Base-by-base conservation (phyloP, 2,797 vertebrate species). In the Allobates femoralis region DNA sequence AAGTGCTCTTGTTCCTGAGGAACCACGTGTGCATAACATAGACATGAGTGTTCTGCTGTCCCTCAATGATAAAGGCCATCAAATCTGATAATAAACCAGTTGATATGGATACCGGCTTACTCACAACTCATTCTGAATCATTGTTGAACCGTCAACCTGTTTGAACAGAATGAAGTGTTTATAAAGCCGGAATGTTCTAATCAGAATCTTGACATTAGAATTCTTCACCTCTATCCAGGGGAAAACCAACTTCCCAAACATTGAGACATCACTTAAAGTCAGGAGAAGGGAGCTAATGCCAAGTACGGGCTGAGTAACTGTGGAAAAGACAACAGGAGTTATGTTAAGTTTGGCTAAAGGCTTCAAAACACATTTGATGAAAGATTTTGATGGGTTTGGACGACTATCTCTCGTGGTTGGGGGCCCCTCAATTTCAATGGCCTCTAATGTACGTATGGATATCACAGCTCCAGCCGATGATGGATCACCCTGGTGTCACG, bases 11-110 rank as follows among this genome's bases (percentile, higher is more conserved):
- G 37, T 50, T 74, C 4, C 12, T 18, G 41, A 46, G 55, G 26
- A 8, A 41, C 26, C 64, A 37, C 64, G 80, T 82, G 73, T 84
- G 37, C 55, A 56, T 84, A 73, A 23, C 71, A 76, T 51, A 11
- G 56, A 7, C 46, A 85, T 51, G 53, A 56, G 51, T 19, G 55
- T 30, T 37, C 32, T 26, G 58, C 30, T 37, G 71, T 37, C 50
- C 53, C 53, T 21, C 14, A 26, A 73, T 83, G 86, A 87, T 87
- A 87, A 75, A n/a, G 41, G 51, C 62, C 79, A 87, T 79, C 81
- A 28, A 32, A 19, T 53, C 34, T 14, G 55, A 79, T 28, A 26
- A 83, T 55, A 73, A 71, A 51, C 21, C 11, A 3, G 51, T 37
- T 83, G 86, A 87, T 87, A 83, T 51, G 55, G 75, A 67, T 21